Conservation (phyloP, 64 coral and sea anemone species). For the Exaiptasia diaphana region DNA sequence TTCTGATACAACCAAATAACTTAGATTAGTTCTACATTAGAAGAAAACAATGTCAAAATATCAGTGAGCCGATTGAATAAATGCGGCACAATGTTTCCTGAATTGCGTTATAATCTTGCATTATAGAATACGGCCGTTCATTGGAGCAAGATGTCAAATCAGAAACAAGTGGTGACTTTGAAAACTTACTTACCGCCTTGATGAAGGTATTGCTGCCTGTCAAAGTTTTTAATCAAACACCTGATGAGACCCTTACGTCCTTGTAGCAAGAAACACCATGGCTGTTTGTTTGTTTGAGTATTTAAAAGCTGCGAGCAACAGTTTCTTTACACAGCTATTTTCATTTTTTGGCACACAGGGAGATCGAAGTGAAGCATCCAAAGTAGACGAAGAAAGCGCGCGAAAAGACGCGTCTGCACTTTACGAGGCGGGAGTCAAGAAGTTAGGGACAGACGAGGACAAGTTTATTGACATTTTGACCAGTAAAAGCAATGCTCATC, state of each 20-base stretch:
- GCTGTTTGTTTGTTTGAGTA: no score
- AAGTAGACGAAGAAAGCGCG: constrained; percentile 30
- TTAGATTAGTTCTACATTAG: no score
- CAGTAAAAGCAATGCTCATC: constrained; percentile 30
- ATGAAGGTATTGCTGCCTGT: constrained; percentile 55
- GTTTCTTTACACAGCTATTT: no score
- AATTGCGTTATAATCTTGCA: not conserved
- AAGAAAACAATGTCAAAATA: no score
- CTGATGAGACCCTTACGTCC: no score
- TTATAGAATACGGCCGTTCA: constrained; percentile 68
- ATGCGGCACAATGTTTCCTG: no score
- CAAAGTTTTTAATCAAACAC: no score
- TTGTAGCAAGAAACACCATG: no score
- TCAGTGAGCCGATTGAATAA: not conserved
- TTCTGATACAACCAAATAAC: no score
- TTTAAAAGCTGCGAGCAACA: no score
- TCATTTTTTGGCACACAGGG: constrained; percentile 9
- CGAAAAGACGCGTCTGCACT: constrained; percentile 63
- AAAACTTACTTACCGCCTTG: constrained; percentile 60
- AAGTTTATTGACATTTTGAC: constrained; percentile 53
- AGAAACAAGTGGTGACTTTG: constrained; percentile 81
- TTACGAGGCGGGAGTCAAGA: constrained; percentile 43
- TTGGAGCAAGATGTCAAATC: constrained; percentile 61
- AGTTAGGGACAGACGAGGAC: constrained; percentile 52
- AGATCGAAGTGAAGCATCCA: constrained; percentile 49